These are phyloP conservation scores for Dromius quadrimaculatus DNA, from an alignment of 2,888 invertebrate genomes.

Conservation along the genomic window DNA sequence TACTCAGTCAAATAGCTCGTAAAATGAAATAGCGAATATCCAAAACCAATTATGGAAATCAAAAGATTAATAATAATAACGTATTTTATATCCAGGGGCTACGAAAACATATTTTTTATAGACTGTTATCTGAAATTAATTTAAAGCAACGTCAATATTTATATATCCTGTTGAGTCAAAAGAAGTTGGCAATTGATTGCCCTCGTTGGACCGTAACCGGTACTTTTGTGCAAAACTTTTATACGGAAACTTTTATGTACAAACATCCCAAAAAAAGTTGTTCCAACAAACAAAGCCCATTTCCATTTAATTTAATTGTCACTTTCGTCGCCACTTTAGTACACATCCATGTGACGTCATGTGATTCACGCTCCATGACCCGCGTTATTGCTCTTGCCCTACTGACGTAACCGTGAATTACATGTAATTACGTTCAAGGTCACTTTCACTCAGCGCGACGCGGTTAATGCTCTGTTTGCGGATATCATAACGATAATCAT, in stretches of 20 bases:
- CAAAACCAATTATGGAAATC: too few species aligned
- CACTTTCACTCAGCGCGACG: conserved; percentile 29
- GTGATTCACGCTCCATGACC: conserved; percentile 15
- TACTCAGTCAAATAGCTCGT: too few species aligned
- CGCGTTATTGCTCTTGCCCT: too few species aligned
- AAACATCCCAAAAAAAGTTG: neutral
- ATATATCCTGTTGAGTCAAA: neutral
- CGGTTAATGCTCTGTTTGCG: conserved; percentile 37
- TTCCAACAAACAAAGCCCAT: conserved; percentile 17
- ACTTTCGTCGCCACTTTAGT: conserved; percentile 5
- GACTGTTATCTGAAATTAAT: conserved; percentile 22
- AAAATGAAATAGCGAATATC: too few species aligned
- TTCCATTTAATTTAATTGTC: conserved; percentile 31
- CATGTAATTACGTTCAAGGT: conserved; percentile 35
- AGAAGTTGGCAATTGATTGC: neutral
- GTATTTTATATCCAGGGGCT: too few species aligned
- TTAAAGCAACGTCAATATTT: conserved; percentile 6
- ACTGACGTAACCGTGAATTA: neutral
- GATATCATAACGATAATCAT: conserved; percentile 41
- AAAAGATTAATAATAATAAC: too few species aligned
- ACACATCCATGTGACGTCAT: conserved; percentile 11
- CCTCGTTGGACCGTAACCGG: conserved; percentile 4
- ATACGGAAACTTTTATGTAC: conserved; percentile 9
- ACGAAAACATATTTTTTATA: conserved; percentile 6
- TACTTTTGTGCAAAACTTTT: conserved; percentile 7